phyloP scores from a whole-genome alignment of 2,888 invertebrate species.

The Incurvaria masculella region DNA sequence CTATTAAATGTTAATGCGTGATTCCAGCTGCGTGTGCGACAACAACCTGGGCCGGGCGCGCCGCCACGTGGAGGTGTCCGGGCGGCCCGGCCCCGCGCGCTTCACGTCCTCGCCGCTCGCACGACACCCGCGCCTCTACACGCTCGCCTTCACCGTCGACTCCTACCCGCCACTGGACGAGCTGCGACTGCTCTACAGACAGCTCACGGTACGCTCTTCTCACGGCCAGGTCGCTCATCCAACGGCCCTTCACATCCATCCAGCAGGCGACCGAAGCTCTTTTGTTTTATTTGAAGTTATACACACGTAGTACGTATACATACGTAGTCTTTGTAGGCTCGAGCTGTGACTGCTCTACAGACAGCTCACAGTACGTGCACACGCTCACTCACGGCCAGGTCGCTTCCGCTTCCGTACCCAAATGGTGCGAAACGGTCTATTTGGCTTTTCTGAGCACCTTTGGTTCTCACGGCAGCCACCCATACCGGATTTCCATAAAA shows the following conservation, averaged over 20 bases:
- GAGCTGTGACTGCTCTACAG: conserved; percentile 68
- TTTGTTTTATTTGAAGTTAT: too few relatives aligned
- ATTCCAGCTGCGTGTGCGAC: conserved; percentile 63
- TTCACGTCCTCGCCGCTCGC: conserved; percentile 66
- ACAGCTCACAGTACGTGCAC: conserved; percentile 59
- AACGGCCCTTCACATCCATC: too few relatives aligned
- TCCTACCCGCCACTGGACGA: conserved; percentile 71
- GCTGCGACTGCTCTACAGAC: conserved; percentile 65
- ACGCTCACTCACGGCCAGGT: too few relatives aligned
- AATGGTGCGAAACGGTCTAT: not conserved
- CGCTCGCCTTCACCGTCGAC: conserved; percentile 67
- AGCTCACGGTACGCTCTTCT: conserved; percentile 57
- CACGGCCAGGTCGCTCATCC: too few relatives aligned
- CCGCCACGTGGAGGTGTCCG: conserved; percentile 69
- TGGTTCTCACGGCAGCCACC: too few relatives aligned
- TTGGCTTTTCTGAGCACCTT: too few relatives aligned
- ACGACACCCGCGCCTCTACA: conserved; percentile 57
- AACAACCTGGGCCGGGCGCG: conserved; percentile 65
- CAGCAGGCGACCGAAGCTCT: too few relatives aligned
- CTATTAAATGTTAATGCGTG: too few relatives aligned
- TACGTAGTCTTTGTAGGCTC: too few relatives aligned
- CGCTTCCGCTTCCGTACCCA: too few relatives aligned
- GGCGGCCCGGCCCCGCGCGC: conserved; percentile 66
- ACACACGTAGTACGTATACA: too few relatives aligned
- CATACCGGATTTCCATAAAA: not conserved